Evolutionary conservation across 53 echinoderm and acorn worm genomes (phyloP), one percentile per base, ranked within the genome.

Genomic region (Glandiceps talaboti): DNA sequence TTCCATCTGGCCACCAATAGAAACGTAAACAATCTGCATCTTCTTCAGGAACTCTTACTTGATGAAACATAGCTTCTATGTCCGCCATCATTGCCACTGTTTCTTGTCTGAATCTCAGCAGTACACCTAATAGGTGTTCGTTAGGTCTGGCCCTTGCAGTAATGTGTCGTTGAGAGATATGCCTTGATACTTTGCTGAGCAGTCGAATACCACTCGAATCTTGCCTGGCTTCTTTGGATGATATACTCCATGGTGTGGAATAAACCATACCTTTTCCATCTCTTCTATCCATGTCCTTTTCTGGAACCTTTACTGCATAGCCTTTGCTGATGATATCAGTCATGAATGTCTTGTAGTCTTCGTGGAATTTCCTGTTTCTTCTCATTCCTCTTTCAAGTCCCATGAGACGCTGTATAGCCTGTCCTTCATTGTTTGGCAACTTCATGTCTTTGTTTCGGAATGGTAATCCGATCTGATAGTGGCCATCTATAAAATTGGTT

Each of bases 41-140:
- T 31, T 82, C 83, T 32, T 80, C 33, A 1, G 74, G 30, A 75
- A 91, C 88, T 25, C 81, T 31, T 27, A 85, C 87, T 75, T 91
- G 91, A 80, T 85, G 82, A 29, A 88, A 84, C 79, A 84, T 92
- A 14, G 84, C 82, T n/a, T 92, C 87, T 6, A 92, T 87, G 29
- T 89, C 92, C n/a, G 92, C 89, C 84, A 92, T 86, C 10, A 89
- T 72, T 0, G 89, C 92, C 45, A 92, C 82, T 0, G 75, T 29
- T 32, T 86, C 89, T 77, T 83, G 79, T 33, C 87, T 76, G 89
- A 88, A 87, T 73, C 87, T 73, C 75, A 91, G 29, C 74, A 91
- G 79, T 26, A 88, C 85, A 0, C 85, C 85, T 75, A 32, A 75
- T 76, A 88, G 30, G 0, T 31, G 73, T 88, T 91, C 0, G 85